A percentile compares a stretch with the other conserved stretches of the same genome.
These are phyloP conservation scores for Leucopsar rothschildi DNA, from an alignment of 2,113 vertebrate species.

Conservation along the genomic window DNA sequence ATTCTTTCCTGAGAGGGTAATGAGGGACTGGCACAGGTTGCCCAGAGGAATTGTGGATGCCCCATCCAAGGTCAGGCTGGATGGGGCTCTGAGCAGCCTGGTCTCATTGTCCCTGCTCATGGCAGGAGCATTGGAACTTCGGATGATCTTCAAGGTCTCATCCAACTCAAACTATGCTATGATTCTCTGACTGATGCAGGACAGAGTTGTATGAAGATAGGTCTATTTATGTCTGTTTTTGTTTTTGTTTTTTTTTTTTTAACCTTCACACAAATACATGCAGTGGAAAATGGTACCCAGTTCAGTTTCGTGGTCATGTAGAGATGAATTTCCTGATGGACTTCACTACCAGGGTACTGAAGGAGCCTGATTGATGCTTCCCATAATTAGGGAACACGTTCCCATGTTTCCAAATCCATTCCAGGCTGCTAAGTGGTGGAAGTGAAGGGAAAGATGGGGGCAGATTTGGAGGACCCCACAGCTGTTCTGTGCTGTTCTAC, in stretches of 20 bases:
- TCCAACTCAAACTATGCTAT: background rate
- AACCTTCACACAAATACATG: accelerated
- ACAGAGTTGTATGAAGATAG: background rate
- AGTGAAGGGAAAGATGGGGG: background rate
- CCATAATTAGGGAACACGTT: accelerated
- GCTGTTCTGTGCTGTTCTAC: accelerated
- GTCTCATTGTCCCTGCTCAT: background rate
- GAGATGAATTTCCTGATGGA: background rate
- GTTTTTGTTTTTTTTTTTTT: background rate
- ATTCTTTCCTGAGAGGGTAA: background rate
- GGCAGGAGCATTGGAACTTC: background rate
- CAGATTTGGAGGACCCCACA: background rate
- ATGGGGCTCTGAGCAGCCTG: background rate
- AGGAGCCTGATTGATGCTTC: background rate
- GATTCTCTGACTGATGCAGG: background rate
- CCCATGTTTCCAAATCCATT: accelerated
- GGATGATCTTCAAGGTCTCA: background rate
- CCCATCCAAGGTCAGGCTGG: background rate
- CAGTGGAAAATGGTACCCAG: background rate
- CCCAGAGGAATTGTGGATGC: background rate
- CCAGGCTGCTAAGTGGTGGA: background rate
- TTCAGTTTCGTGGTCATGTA: background rate
- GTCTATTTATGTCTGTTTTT: too few species aligned
- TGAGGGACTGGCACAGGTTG: background rate
- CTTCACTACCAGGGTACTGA: background rate